phyloP scores from a whole-genome alignment of 2,888 invertebrate genomes.

The Chrysomela aeneicollis region DNA sequence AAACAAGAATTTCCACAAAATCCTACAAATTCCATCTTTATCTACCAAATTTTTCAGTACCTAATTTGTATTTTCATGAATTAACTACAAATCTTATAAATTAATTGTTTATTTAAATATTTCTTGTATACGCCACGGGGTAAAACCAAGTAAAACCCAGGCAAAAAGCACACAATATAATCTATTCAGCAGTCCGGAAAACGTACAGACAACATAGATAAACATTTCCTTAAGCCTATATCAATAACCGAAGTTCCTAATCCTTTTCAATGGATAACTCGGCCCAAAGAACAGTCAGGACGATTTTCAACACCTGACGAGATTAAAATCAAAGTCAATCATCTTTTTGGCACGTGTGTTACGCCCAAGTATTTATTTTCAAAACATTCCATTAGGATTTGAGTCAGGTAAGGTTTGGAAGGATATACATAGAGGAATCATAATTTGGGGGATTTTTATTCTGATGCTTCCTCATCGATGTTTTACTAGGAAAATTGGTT shows the following conservation, averaged over 20 bases:
- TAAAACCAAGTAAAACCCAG: too few species aligned
- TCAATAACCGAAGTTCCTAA: constrained; percentile 18
- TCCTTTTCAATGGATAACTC: constrained; percentile 1
- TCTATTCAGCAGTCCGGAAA: not conserved
- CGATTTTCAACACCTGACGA: constrained; percentile 39
- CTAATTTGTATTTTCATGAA: too few species aligned
- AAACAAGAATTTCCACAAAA: too few species aligned
- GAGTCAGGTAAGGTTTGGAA: constrained; percentile 21
- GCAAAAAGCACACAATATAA: not conserved
- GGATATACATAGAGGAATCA: not conserved
- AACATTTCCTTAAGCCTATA: constrained; percentile 1
- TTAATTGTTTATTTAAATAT: too few species aligned
- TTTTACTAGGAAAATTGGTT: constrained; percentile 2
- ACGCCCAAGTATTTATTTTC: constrained; percentile 40
- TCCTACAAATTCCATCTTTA: too few species aligned
- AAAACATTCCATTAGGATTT: constrained; percentile 34
- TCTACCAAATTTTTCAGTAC: too few species aligned
- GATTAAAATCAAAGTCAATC: constrained; percentile 33
- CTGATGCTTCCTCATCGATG: not conserved
- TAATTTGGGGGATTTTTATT: constrained; percentile 11
- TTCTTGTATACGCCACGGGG: too few species aligned
- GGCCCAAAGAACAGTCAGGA: not conserved
- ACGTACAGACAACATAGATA: not conserved
- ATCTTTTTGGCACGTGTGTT: constrained; percentile 36
- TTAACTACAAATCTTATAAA: too few species aligned